These are phyloP conservation scores for Napeogenes inachia DNA, from an alignment of 2,888 invertebrate genomes.

Conservation along the genomic window DNA sequence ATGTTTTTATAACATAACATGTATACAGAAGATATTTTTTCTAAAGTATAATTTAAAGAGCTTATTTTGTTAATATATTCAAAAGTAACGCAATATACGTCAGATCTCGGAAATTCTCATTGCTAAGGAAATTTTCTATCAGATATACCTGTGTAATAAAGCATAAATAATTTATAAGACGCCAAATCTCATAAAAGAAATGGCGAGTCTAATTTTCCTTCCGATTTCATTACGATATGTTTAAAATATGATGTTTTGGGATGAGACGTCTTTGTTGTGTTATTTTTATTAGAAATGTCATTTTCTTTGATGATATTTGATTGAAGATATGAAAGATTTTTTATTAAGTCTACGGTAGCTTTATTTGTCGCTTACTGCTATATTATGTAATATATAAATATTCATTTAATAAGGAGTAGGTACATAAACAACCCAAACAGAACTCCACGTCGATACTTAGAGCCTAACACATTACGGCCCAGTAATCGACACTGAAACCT, in stretches of 20 bases:
- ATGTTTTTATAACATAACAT: too few relatives aligned
- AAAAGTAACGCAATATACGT: not conserved
- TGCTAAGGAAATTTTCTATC: not conserved
- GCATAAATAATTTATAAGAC: constrained; percentile 8
- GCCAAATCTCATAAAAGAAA: constrained; percentile 19
- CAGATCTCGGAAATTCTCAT: not conserved
- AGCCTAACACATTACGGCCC: too few relatives aligned
- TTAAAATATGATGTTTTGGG: constrained; percentile 25
- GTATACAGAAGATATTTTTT: too few relatives aligned
- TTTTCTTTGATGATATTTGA: constrained; percentile 25
- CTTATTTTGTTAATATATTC: not conserved
- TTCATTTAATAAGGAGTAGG: too few relatives aligned
- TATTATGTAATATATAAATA: too few relatives aligned
- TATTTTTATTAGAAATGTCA: constrained; percentile 20
- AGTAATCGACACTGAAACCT: too few relatives aligned
- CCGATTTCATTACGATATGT: constrained; percentile 66
- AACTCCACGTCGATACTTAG: too few relatives aligned
- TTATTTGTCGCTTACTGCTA: too few relatives aligned
- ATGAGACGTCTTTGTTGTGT: constrained; percentile 9
- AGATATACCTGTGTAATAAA: constrained; percentile 2
- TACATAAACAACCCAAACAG: too few relatives aligned
- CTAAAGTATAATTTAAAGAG: not conserved
- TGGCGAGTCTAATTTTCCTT: constrained; percentile 24
- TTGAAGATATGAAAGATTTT: constrained; percentile 18
- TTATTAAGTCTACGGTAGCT: not conserved